Percentiles rank a stretch among this genome's conserved stretches.
phyloP scores from a whole-genome alignment of 2,888 invertebrate species.

The Orthosia incerta region DNA sequence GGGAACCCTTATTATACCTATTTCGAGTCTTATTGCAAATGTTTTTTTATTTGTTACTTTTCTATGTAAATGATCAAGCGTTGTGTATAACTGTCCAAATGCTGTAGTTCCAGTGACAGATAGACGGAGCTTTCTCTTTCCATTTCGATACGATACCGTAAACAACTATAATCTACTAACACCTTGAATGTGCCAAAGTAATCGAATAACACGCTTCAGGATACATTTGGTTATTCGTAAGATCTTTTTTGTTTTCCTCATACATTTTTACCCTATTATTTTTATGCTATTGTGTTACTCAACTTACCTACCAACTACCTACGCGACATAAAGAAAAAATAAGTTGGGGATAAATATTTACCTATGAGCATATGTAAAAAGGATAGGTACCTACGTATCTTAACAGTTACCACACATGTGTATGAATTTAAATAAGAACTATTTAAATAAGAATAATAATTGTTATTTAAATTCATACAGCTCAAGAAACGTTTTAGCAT shows the following conservation, averaged over 20 bases:
- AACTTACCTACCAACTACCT: neutral
- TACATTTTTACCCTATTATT: slow-evolving; percentile 36
- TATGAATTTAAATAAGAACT: no score
- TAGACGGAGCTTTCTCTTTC: neutral
- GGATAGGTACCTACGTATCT: neutral
- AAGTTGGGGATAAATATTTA: neutral
- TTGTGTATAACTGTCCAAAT: no score
- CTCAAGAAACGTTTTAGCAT: slow-evolving; percentile 39
- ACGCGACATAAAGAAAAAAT: neutral
- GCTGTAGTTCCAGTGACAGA: no score
- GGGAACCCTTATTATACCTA: no score
- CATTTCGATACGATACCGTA: neutral
- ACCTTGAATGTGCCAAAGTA: slow-evolving; percentile 15
- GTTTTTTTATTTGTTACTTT: no score
- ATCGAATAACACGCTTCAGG: slow-evolving; percentile 26
- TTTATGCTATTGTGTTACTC: slow-evolving; percentile 19
- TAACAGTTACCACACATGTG: neutral
- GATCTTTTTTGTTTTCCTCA: slow-evolving; percentile 36
- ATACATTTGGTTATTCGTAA: slow-evolving; percentile 5
- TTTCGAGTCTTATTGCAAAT: no score
- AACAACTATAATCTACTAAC: slow-evolving; percentile 4
- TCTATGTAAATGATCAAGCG: no score
- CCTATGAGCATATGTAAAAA: neutral
- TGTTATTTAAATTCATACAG: slow-evolving; percentile 41
- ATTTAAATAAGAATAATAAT: slow-evolving; percentile 4